Evolutionary conservation across 2,797 vertebrate species (phyloP).

Genomic region (Molossus alvarezi): DNA sequence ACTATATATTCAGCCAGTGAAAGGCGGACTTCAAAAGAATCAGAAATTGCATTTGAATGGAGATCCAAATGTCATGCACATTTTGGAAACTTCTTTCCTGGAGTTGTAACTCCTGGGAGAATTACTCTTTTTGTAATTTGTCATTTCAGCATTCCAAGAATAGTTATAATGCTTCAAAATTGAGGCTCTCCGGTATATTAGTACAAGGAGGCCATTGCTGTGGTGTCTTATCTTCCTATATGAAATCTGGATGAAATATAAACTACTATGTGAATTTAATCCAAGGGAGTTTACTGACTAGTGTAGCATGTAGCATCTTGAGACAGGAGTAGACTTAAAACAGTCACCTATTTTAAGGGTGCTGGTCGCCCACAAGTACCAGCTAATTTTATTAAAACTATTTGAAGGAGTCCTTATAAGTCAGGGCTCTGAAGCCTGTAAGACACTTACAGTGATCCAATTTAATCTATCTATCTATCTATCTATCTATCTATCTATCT

Average conservation of each 20-base stretch:
- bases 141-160: neutral
- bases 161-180: constrained; percentile 15
- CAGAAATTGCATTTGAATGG: constrained; percentile 42
- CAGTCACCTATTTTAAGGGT: neutral
- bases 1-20: neutral
- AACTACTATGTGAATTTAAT: neutral
- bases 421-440: neutral
- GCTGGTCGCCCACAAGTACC: neutral
- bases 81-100: neutral
- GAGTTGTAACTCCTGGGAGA: constrained; percentile 28
- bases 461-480: too few relatives aligned
- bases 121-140: constrained; percentile 53
- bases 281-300: neutral
- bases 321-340: neutral
- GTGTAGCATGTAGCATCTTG: neutral
- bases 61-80: neutral
- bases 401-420: neutral
- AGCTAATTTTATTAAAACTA: neutral
- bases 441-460: neutral
- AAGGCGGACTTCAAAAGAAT: constrained; percentile 55
- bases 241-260: constrained; percentile 46
- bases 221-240: constrained; percentile 12
- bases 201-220: neutral
- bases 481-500: too few relatives aligned
- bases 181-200: neutral